Conservation (phyloP, 2,888 invertebrate species). For the Lepidochrysops patricia region DNA sequence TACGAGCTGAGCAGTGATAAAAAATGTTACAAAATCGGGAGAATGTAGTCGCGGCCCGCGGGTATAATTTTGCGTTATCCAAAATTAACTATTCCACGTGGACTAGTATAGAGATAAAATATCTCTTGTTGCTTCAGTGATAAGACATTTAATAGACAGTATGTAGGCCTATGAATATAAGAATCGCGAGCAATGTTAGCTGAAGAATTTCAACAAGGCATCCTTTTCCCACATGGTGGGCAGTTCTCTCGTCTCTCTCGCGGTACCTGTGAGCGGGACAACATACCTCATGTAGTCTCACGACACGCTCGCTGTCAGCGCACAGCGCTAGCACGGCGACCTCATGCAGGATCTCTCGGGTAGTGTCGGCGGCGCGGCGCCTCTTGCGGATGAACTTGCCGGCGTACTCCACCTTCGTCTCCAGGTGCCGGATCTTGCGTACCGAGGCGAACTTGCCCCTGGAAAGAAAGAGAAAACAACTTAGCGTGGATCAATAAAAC, state of each 20-base stretch:
- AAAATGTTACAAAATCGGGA: too few species aligned
- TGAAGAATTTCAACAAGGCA: too few species aligned
- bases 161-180: too few species aligned
- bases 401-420: conserved; percentile 92
- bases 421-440: conserved; percentile 89
- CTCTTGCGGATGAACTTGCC: conserved; percentile 96
- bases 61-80: too few species aligned
- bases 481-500: background rate
- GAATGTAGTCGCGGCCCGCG: too few species aligned
- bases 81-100: too few species aligned
- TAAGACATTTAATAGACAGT: too few species aligned
- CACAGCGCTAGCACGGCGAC: conserved; percentile 93
- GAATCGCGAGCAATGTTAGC: too few species aligned
- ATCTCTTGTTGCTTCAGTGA: too few species aligned
- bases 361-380: conserved; percentile 88
- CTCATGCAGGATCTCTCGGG: conserved; percentile 93
- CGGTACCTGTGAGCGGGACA: background rate
- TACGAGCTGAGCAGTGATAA: too few species aligned
- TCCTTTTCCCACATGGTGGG: too few species aligned
- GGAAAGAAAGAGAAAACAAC: conserved; percentile 40
- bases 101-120: too few species aligned
- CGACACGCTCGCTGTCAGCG: conserved; percentile 87
- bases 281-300: conserved; percentile 87
- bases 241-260: background rate
- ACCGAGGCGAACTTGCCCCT: conserved; percentile 98